Evolutionary conservation across 1,140 invertebrate species (phyloP).

Genomic region (Oreohelix idahoensis): DNA sequence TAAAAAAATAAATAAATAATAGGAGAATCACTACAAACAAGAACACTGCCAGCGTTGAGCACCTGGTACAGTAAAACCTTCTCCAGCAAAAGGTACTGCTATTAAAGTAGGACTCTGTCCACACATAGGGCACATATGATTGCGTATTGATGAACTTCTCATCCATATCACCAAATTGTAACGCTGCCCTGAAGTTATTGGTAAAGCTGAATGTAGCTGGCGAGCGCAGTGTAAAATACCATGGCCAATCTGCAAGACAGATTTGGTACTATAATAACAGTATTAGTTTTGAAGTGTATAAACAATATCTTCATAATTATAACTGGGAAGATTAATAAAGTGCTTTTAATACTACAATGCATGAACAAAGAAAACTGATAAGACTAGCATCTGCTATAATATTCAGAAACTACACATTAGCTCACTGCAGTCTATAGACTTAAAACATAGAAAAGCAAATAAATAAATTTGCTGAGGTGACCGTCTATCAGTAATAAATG

Average conservation of each 20-base stretch:
- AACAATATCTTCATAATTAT: no score
- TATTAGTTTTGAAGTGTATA: no score
- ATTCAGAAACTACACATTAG: no score
- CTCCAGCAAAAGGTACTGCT: slow-evolving; percentile 64
- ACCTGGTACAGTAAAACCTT: slow-evolving; percentile 69
- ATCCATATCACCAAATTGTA: slow-evolving; percentile 74
- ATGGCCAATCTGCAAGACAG: slow-evolving; percentile 50
- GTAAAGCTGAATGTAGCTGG: slow-evolving; percentile 71
- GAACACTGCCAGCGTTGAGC: not conserved
- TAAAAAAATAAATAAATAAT: not conserved
- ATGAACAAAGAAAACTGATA: no score
- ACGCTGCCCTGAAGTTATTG: slow-evolving; percentile 68
- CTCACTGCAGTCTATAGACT: no score
- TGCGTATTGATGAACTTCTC: slow-evolving; percentile 70
- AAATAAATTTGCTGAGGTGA: no score
- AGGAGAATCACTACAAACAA: not conserved
- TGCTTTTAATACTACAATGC: no score
- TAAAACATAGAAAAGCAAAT: no score
- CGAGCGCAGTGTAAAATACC: slow-evolving; percentile 73
- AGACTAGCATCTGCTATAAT: no score
- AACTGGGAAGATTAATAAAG: no score
- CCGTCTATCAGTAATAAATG: no score
- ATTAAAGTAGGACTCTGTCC: slow-evolving; percentile 62
- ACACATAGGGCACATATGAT: slow-evolving; percentile 74
- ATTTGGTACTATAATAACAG: not conserved